phyloP scores from a whole-genome alignment of 2,113 vertebrate genomes.

The Apodemus sylvaticus region DNA sequence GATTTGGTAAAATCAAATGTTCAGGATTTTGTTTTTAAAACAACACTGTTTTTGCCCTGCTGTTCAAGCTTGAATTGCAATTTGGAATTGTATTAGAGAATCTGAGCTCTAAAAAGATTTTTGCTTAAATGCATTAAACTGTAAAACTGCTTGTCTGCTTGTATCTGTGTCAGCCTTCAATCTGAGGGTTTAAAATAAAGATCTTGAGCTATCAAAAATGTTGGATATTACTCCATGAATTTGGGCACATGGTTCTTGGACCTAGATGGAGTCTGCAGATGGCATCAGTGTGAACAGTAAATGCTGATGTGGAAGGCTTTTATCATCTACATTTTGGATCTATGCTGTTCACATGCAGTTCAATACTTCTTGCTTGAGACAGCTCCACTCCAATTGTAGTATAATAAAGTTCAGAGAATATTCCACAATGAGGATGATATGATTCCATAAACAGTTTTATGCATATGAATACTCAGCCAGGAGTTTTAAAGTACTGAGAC shows the following conservation, averaged over 20 bases:
- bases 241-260: neutral
- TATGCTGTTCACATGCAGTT: neutral
- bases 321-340: neutral
- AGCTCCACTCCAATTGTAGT: neutral
- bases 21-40: too few species aligned
- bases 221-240: neutral
- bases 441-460: conserved; percentile 33
- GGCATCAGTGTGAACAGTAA: neutral
- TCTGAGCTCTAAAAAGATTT: conserved; percentile 47
- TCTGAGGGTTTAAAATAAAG: neutral
- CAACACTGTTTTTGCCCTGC: too few species aligned
- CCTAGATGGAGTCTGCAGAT: neutral
- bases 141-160: conserved; percentile 21
- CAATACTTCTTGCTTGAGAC: neutral
- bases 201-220: conserved; percentile 33
- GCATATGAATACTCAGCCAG: neutral
- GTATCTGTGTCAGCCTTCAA: neutral
- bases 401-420: conserved; percentile 7
- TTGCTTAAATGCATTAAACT: conserved; percentile 51
- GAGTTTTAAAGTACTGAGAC: neutral
- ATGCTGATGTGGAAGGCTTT: neutral
- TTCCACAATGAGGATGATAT: neutral
- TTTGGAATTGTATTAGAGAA: conserved; percentile 55
- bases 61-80: neutral
- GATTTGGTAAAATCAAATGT: too few species aligned